Base-by-base conservation (phyloP, 2,797 vertebrate genomes). In the Brachyalestes nurse region DNA sequence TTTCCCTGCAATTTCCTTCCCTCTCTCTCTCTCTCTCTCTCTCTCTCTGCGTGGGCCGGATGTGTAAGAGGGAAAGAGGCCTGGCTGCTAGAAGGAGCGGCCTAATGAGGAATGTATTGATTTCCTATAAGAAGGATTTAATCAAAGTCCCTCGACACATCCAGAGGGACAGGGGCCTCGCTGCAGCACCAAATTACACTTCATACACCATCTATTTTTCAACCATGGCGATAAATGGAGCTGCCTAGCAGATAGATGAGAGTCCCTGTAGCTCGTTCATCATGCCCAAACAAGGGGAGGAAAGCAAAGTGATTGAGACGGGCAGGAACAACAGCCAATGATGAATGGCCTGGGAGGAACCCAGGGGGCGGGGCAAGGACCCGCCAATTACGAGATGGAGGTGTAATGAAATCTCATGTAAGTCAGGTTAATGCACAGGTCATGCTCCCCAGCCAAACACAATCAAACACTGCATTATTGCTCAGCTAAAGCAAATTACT, bases 161-260 rank as follows among this genome's bases (percentile, higher is more conserved):
- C 89, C 79, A 85, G 83, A 87, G 90, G 86, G 85, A 89, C 86
- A 91, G 85, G 82, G 72, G 77, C 85, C 85, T 87, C 85, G 80
- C 90, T 87, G 62, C 88, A 90, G 84, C 89, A 91, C 90, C 88
- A 91, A 89, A 91, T 91, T 93, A 88, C 89, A 86, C 84, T 91
- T 91, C 89, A 88, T 91, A 88, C 72, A 88, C 85, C 84, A 87
- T 90, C 90, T 92, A 86, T 93, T 92, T 91, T 91, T 92, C 88
- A 91, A 88, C 60, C 16, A 74, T 65, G 13, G 78, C 72, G 89
- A 91, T 90, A 93, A 95, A 95, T 95, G 93, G 94, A 94, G 89
- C 92, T 95, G 94, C 93, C 92, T 87, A 72, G 72, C 87, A 92
- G 92, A 95, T 93, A 78, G 87, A 91, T 91, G 93, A 93, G 91